Base-by-base conservation (phyloP, 2,888 invertebrate species). In the Rhyacophila evoluta region DNA sequence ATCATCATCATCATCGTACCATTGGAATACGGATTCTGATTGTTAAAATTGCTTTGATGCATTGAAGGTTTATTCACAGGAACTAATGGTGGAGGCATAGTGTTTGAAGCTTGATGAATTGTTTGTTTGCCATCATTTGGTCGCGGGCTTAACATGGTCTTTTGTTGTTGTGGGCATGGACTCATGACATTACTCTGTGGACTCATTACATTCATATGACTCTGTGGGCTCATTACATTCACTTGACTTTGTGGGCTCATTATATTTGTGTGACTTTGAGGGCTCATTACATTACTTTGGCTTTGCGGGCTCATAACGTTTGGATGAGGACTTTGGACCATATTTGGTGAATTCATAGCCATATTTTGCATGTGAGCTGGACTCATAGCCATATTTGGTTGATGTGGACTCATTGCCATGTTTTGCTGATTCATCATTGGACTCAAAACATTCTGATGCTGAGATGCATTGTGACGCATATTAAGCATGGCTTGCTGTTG, bases 361-460 rank as follows among this genome's bases (percentile, higher is more conserved):
- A 87, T 84, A 85, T 89, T 89, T 84, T 87, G 89, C 1, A 88
- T 85, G 75, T 87, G 88, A 68, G 86, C 84, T 25, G 88, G 88
- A 82, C 89, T 89, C 89, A 89, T 89, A 84, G 88, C 87, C 80
- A 89, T 88, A 83, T 89, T 89, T 0, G 88, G 89, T 77, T 89
- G 88, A 82, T 87, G 89, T 2, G 89, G 88, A 39, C 88, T 89
- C 88, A 89, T 89, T n/a, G 89, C 89, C 89, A 89, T 88, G 1
- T 11, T 12, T 27, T 77, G 77, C 8, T 38, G 29, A 19, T 81
- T 77, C 25, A 88, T 89, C 19, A 89, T 78, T 5, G 78, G 78
- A 69, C 78, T 78, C 77, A 74, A 77, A 1, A 77, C 72, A 70
- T 81, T 78, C 72, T 72, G 69, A 15, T 72, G 77, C 55, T 55